phyloP scores from a whole-genome alignment of 2,113 vertebrate genomes.

The Ramphastos sulfuratus region DNA sequence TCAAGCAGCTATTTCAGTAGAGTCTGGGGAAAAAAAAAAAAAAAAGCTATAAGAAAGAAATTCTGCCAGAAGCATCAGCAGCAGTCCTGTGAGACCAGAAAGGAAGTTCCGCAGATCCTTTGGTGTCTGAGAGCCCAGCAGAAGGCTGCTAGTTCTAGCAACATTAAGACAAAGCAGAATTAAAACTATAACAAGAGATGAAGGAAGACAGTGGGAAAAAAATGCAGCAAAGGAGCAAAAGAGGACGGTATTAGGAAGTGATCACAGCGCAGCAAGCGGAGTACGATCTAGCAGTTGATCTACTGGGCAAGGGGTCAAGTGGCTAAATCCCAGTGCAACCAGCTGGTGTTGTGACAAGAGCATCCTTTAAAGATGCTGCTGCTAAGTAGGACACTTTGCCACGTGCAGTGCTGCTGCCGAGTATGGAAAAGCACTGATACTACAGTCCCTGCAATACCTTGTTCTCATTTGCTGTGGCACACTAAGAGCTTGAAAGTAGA shows the following conservation, averaged over 20 bases:
- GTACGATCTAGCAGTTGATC: not conserved
- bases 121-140: not conserved
- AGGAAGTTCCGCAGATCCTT: constrained; percentile 42
- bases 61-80: constrained; percentile 42
- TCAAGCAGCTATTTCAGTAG: constrained; percentile 21
- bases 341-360: not conserved
- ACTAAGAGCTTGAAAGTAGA: not conserved
- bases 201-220: not conserved
- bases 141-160: not conserved
- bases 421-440: not conserved
- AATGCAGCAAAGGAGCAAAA: not conserved
- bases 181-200: not conserved
- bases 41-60: not conserved
- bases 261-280: not conserved
- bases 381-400: not conserved
- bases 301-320: not conserved
- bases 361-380: not conserved
- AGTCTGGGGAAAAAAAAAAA: not conserved
- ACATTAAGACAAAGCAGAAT: not conserved
- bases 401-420: not conserved
- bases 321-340: not conserved
- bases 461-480: not conserved
- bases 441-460: not conserved
- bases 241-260: not conserved
- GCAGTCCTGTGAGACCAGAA: not conserved